A percentile compares a stretch with the other conserved stretches of the same genome.
Conservation (phyloP, 1,140 invertebrate species). For the Paraescarpia echinospica region DNA sequence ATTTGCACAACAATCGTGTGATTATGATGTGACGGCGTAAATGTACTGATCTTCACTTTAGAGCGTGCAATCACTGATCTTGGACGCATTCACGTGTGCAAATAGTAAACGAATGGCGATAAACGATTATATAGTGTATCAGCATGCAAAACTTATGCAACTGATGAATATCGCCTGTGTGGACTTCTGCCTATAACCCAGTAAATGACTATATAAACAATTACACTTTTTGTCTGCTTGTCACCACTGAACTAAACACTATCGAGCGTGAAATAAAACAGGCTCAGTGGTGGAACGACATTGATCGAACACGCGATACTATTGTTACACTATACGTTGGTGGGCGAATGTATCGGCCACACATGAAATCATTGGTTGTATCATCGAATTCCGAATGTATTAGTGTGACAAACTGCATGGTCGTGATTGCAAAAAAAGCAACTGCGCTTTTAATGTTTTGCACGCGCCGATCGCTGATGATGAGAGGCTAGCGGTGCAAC, state of each 20-base stretch:
- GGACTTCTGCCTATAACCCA: too few relatives aligned
- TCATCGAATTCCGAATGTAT: background rate
- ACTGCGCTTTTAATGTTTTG: background rate
- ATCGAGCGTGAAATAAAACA: background rate
- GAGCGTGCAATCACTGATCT: too few relatives aligned
- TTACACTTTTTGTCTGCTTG: background rate
- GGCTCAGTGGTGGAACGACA: background rate
- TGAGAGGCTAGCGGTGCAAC: background rate
- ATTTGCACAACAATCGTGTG: too few relatives aligned
- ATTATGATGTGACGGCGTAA: too few relatives aligned
- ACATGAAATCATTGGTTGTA: background rate
- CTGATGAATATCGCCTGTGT: too few relatives aligned
- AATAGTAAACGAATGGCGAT: too few relatives aligned
- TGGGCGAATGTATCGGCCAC: background rate
- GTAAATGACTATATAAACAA: background rate
- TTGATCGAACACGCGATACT: background rate
- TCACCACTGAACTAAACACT: background rate
- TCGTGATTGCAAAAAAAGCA: background rate
- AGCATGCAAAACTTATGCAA: too few relatives aligned
- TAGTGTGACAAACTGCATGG: background rate
- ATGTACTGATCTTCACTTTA: too few relatives aligned
- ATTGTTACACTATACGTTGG: background rate
- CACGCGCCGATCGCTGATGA: background rate
- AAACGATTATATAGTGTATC: too few relatives aligned
- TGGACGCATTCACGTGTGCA: too few relatives aligned